phyloP scores from a whole-genome alignment of 2,797 vertebrate species.

The Notolepis coatsorum region DNA sequence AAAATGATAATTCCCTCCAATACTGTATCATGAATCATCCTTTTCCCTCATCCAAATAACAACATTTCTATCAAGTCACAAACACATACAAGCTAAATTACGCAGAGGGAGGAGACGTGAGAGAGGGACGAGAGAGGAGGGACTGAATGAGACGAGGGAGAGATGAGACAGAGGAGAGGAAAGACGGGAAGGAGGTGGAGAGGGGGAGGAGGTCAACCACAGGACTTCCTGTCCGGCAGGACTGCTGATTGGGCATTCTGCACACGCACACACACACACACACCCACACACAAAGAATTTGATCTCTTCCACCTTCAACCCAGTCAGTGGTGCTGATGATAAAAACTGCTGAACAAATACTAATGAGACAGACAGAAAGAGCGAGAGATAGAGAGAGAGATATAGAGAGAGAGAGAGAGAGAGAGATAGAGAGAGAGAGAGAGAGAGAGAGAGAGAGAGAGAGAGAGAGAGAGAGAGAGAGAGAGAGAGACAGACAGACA shows the following conservation, averaged over 20 bases:
- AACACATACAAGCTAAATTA: no score
- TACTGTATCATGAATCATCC: no score
- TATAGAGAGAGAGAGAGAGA: no score
- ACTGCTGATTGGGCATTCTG: conserved; percentile 79
- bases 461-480: no score
- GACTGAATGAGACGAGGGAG: no score
- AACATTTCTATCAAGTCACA: no score
- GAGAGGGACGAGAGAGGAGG: neutral
- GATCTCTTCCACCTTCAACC: conserved; percentile 61
- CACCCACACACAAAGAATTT: conserved; percentile 34
- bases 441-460: no score
- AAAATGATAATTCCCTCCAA: no score
- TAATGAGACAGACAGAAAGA: conserved; percentile 62
- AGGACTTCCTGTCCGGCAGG: conserved; percentile 75
- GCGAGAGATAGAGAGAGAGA: no score
- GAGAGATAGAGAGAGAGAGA: no score
- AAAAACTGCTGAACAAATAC: conserved; percentile 68
- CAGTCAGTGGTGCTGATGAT: conserved; percentile 60
- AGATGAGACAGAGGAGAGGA: neutral
- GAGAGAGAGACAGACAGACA: no score
- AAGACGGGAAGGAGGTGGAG: neutral
- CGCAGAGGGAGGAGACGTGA: neutral
- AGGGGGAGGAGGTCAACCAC: conserved; percentile 60
- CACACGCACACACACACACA: conserved; percentile 36
- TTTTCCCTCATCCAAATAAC: no score